Evolutionary conservation across 2,888 invertebrate genomes (phyloP), one percentile per base, ranked within the genome.

Genomic region (Andrena chrysosceles): DNA sequence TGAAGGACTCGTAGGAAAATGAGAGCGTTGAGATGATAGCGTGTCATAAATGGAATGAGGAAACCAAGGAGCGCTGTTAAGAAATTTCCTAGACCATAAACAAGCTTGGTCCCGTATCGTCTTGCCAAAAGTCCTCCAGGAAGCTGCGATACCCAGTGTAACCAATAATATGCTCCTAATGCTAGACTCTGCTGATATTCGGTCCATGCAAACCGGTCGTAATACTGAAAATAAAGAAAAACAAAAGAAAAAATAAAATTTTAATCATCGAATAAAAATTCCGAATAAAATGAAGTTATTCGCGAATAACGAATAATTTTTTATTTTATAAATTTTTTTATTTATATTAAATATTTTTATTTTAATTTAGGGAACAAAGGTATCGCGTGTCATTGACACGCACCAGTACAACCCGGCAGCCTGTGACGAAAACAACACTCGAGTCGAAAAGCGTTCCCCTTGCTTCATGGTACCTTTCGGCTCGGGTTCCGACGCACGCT

Each of bases 41-140:
- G 95, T 0, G 97, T 96, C 1, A 95, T 95, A n/a, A 95, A 89
- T 0, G 97, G 97, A 75, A 97, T 96, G 0, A 96, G 85, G 66
- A 97, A 95, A 67, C 96, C 96, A 63, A 96, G 93, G 70, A 96
- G 88, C 2, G 96, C 95, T 0, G 96, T 96, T 1, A 95, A 89
- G 10, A 96, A 94, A 91, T 97, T 96, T 0, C 96, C 95, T 42
- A 96, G 91, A 0, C 97, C 97, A 90, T 96, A 97, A 16, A 97
- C 94, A 54, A 95, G 90, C 92, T 97, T 97, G 0, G 97, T 96
- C 0, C 97, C 97, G 90, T 96, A 96, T 85, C 95, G 95, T 77
- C 95, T 95, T 0, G 97, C 96, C 68, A 97, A 90, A 75, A 96
- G 93, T 35, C 97, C 97, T 35, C 97, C 97, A 0, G 97, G 97